A percentile compares a stretch with the other conserved stretches of the same genome.
These are phyloP conservation scores for Vultur gryphus DNA, from an alignment of 2,797 vertebrate genomes.

Conservation along the genomic window DNA sequence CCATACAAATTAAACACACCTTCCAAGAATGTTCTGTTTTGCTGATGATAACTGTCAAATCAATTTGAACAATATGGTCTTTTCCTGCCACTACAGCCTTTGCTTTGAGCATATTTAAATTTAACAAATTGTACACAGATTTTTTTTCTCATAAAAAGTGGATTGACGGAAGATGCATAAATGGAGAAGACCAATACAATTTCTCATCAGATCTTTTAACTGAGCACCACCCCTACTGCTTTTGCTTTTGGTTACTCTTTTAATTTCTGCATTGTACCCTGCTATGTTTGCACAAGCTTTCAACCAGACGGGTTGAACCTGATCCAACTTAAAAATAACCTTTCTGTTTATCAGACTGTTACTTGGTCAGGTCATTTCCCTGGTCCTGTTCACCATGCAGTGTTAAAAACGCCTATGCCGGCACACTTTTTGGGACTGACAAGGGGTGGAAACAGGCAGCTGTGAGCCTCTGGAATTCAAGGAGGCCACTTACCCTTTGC, in stretches of 20 bases:
- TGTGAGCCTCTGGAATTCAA: not conserved
- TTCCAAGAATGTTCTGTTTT: not conserved
- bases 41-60: not conserved
- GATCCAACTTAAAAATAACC: not conserved
- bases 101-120: not conserved
- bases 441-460: not conserved
- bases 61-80: not conserved
- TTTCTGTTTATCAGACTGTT: not conserved
- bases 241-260: not conserved
- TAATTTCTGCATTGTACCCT: not conserved
- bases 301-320: not conserved
- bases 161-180: not conserved
- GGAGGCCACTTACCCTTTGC: not conserved
- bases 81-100: not conserved
- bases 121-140: not conserved
- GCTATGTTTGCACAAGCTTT: not conserved
- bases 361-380: not conserved
- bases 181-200: not conserved
- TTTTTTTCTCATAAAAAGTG: not conserved
- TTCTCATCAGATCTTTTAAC: not conserved
- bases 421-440: not conserved
- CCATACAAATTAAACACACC: not conserved
- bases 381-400: accelerated
- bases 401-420: not conserved
- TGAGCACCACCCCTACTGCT: not conserved